These are phyloP conservation scores for Coranthus polyacanthus DNA, from an alignment of 2,797 vertebrate genomes.

Conservation along the genomic window DNA sequence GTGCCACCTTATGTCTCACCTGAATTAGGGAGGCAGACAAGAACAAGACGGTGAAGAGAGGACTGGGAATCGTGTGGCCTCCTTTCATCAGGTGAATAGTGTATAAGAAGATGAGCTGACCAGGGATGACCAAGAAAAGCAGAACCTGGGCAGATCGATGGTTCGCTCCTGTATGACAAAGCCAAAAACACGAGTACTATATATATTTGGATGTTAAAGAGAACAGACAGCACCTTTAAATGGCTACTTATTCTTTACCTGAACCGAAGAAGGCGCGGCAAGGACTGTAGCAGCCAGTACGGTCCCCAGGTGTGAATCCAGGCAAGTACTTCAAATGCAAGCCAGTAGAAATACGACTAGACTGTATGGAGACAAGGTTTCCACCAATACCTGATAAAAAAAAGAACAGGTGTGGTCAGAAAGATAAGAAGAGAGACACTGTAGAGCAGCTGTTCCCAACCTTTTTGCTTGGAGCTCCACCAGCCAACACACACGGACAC, in stretches of 20 bases:
- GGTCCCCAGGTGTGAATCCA: constrained; percentile 88
- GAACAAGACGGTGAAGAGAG: constrained; percentile 88
- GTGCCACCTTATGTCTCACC: constrained; percentile 78
- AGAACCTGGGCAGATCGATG: constrained; percentile 93
- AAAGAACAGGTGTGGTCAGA: background rate
- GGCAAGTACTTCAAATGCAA: constrained; percentile 90
- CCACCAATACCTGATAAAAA: constrained; percentile 90
- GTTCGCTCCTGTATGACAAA: constrained; percentile 86
- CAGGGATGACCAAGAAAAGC: constrained; percentile 91
- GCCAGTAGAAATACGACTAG: constrained; percentile 94
- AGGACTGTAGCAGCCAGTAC: constrained; percentile 86
- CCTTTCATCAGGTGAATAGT: constrained; percentile 93
- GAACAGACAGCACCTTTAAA: background rate
- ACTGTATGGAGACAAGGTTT: constrained; percentile 95
- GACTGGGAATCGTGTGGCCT: constrained; percentile 87
- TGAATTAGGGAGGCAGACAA: constrained; percentile 91
- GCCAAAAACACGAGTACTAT: background rate
- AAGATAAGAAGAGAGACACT: background rate
- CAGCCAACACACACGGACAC: no score
- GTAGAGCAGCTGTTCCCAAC: background rate
- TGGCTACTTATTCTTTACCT: constrained; percentile 77
- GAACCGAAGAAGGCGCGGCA: constrained; percentile 88
- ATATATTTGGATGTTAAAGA: background rate
- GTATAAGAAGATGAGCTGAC: constrained; percentile 93
- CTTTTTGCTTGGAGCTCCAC: no score